Evolutionary conservation across 1,140 invertebrate genomes (phyloP).

Genomic region (Eumeta japonica): DNA sequence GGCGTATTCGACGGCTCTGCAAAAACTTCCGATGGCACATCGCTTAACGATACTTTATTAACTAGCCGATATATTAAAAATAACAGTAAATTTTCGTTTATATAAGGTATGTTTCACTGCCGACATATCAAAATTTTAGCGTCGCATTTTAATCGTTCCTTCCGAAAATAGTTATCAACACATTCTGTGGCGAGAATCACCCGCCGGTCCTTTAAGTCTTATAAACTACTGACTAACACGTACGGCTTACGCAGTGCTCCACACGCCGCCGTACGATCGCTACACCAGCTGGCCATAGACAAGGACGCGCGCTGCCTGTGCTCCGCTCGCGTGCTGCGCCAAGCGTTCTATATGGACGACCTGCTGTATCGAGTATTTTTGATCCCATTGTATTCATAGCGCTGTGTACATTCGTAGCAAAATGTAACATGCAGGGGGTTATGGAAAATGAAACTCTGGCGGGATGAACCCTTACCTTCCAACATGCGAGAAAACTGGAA

Average conservation of each 20-base stretch:
- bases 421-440: conserved; percentile 9
- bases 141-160: not conserved
- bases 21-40: not conserved
- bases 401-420: conserved; percentile 8
- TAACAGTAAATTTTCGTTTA: conserved; percentile 1
- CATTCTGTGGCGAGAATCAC: conserved; percentile 4
- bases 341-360: conserved; percentile 27
- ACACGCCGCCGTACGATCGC: conserved; percentile 17
- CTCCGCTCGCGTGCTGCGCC: conserved; percentile 5
- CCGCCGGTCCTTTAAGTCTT: conserved; percentile 15
- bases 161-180: conserved; percentile 1
- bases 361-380: conserved; percentile 8
- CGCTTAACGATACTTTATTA: conserved; percentile 1
- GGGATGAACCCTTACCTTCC: too few relatives aligned
- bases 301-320: conserved; percentile 3
- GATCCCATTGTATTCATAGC: conserved; percentile 11
- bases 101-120: conserved; percentile 1
- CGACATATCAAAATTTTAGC: conserved; percentile 6
- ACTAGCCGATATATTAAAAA: too few relatives aligned
- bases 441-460: too few relatives aligned
- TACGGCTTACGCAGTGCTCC: conserved; percentile 21
- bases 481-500: too few relatives aligned
- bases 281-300: conserved; percentile 20
- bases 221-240: conserved; percentile 19
- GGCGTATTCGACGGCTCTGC: not conserved